Evolutionary conservation across 2,888 invertebrate genomes (phyloP).

Genomic region (Plagodis dolabraria): DNA sequence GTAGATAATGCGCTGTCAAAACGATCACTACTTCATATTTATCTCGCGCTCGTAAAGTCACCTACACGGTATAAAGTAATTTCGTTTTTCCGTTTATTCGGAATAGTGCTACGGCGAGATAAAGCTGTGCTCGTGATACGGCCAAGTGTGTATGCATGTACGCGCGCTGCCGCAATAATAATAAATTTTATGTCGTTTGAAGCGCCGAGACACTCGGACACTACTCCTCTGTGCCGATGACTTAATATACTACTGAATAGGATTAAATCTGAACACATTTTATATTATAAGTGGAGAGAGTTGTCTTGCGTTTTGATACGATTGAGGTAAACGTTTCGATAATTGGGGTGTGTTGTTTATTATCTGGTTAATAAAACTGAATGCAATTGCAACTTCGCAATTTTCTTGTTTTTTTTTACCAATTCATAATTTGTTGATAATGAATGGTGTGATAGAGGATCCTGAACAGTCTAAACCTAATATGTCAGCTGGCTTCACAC

Average conservation of each 20-base stretch:
- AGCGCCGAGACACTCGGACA: conserved; percentile 61
- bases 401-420: too few species aligned
- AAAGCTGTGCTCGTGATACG: conserved; percentile 82
- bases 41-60: conserved; percentile 53
- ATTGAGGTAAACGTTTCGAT: conserved; percentile 4
- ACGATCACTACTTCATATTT: conserved; percentile 57
- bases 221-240: conserved; percentile 30
- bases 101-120: conserved; percentile 68
- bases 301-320: conserved; percentile 9
- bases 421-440: too few species aligned
- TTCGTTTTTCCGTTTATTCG: conserved; percentile 58
- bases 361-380: too few species aligned
- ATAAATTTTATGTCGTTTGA: conserved; percentile 83
- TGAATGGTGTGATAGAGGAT: too few species aligned
- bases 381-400: too few species aligned
- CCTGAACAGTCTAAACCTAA: too few species aligned
- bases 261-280: conserved; percentile 32
- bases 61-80: conserved; percentile 56
- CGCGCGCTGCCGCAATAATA: conserved; percentile 81
- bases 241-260: conserved; percentile 38
- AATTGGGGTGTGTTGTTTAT: not conserved
- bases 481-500: too few species aligned
- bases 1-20: conserved; percentile 48
- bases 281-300: conserved; percentile 17
- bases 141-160: conserved; percentile 84